A percentile compares a stretch with the other conserved stretches of the same genome.
Evolutionary conservation across 2,113 vertebrate species (phyloP).

Genomic region (Psephotus haematonotus): DNA sequence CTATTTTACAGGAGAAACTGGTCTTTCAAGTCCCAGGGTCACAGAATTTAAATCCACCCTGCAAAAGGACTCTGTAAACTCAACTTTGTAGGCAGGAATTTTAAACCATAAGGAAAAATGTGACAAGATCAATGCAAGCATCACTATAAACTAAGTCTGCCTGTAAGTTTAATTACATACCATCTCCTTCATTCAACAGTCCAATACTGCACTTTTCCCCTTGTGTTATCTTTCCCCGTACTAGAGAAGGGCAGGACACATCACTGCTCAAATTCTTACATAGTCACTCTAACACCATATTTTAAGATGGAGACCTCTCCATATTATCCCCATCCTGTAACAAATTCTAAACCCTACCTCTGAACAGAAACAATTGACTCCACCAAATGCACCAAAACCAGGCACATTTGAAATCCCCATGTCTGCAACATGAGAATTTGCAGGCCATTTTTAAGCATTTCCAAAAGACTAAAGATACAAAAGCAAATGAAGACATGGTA

Average conservation of each 20-base stretch:
- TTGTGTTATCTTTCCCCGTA: not conserved
- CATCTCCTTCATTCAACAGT: not conserved
- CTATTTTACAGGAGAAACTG: not conserved
- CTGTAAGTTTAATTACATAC: not conserved
- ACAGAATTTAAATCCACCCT: not conserved
- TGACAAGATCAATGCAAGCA: not conserved
- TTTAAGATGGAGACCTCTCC: not conserved
- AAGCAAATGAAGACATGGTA: not conserved
- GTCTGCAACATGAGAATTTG: not conserved
- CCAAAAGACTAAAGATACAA: not conserved
- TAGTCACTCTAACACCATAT: fast-evolving
- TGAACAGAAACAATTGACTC: not conserved
- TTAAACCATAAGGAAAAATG: not conserved
- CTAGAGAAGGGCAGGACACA: not conserved
- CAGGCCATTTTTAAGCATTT: not conserved
- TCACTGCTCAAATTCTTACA: not conserved
- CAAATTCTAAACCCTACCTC: not conserved
- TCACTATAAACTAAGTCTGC: not conserved
- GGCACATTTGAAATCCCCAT: not conserved
- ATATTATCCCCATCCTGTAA: not conserved
- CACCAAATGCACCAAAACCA: not conserved
- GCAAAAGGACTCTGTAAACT: fast-evolving
- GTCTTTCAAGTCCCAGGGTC: not conserved
- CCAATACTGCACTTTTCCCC: not conserved
- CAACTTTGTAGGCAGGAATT: not conserved